Percentiles rank a stretch among this genome's conserved stretches.
Conservation (phyloP, 2,113 vertebrate species). For the Potamarius usumacintae region DNA sequence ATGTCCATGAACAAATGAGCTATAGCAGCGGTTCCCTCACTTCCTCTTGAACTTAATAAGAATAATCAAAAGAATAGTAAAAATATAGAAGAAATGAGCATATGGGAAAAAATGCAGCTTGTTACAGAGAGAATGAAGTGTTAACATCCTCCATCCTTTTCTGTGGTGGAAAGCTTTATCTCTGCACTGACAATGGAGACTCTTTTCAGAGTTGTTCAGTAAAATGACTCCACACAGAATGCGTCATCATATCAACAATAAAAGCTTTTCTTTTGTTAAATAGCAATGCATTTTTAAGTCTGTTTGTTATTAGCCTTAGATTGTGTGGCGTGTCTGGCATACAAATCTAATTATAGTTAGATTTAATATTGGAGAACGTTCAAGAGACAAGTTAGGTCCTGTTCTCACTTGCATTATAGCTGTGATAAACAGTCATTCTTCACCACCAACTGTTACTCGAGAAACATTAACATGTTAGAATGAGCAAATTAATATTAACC, state of each 20-base stretch:
- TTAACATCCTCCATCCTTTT: background rate
- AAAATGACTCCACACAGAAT: background rate
- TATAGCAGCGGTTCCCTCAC: no score
- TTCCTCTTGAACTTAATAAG: background rate
- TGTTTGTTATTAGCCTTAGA: background rate
- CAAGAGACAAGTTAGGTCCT: background rate
- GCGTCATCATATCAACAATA: background rate
- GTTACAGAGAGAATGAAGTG: background rate
- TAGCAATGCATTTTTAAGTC: background rate
- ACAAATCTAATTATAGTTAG: background rate
- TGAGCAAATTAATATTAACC: no score
- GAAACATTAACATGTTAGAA: background rate
- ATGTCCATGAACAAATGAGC: no score
- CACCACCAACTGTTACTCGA: background rate
- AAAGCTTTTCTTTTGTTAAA: background rate
- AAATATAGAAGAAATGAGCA: background rate
- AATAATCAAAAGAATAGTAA: background rate
- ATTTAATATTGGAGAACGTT: background rate
- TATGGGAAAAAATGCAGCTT: background rate
- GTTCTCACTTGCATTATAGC: no score
- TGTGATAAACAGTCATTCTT: background rate
- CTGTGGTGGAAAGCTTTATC: background rate
- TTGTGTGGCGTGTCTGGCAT: background rate
- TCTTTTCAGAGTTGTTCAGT: background rate
- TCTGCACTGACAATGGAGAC: background rate